Base-by-base conservation (phyloP, 64 coral and sea anemone species). In the Dendrophyllia cribrosa region DNA sequence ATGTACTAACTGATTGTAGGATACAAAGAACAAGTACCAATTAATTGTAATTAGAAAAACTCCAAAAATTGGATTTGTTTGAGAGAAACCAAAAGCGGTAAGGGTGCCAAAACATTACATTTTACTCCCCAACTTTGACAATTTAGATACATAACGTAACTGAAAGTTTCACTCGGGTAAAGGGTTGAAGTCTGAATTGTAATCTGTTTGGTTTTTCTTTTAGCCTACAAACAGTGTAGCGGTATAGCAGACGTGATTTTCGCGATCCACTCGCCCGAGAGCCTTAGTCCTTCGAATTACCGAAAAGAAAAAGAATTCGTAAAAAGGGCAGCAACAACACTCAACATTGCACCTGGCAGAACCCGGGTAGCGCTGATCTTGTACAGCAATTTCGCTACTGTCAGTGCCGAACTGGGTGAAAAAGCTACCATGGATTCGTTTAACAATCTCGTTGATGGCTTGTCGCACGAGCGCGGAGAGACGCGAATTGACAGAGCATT, bases 401-500 rank as follows among this genome's bases (percentile, higher is more conserved):
- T 92, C 21, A 34, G 78, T 1, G 66, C 91, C 9, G 73, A 78
- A 25, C 89, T 98, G 12, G 96, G 86, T 1, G 66, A 90, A 24
- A 74, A 93, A 46, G 50, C 82, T 11, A 90, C 46, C 51, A n/a
- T 78, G 11, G 59, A 84, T 1, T 63, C 71, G 7, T 93, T 98
- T 70, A 74, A 88, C 50, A 83, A 86, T 61, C 89, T 90, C 13
- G 74, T 98, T 45, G 87, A 95, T 59, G 49, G 90, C 4, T 80
- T 98, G 4, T 75, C 64, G 3, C 62, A 78, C 24, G 55, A 52
- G 12, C 21, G 66, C 13, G 96, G 93, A 60, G 51, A 70, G 63
- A 98, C 96, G 47, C 89, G 96, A 14, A 98, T 98, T 47, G 96
- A 98, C 66, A 80, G 88, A 66, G 96, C 93, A n/a, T 51, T 98